Evolutionary conservation across 2,797 vertebrate species (phyloP).

Genomic region (Sebastes matsubarae): DNA sequence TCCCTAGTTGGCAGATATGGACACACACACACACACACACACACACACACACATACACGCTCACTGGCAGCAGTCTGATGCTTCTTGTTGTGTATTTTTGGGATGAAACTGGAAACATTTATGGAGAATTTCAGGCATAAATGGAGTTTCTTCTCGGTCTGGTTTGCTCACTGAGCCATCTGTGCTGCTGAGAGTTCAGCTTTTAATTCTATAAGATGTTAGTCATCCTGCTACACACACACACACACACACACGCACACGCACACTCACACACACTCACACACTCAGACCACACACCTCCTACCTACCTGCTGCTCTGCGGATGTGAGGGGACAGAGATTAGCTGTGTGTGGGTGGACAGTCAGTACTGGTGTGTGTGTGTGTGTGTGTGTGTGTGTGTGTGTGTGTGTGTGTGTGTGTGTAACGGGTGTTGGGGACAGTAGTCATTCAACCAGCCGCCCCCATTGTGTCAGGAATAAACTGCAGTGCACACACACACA

Average conservation of each 20-base stretch:
- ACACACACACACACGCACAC: slow-evolving; percentile 49
- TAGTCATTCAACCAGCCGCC: slow-evolving; percentile 65
- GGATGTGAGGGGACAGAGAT: slow-evolving; percentile 65
- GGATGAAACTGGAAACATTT: neutral
- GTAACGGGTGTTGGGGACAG: slow-evolving; percentile 57
- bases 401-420: slow-evolving; percentile 23
- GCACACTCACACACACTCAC: slow-evolving; percentile 1
- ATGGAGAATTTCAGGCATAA: slow-evolving; percentile 3
- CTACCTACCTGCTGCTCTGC: slow-evolving; percentile 73
- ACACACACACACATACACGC: no score
- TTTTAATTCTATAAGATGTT: slow-evolving; percentile 57
- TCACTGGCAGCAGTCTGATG: neutral
- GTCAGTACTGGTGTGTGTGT: slow-evolving; percentile 7
- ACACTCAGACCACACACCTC: slow-evolving; percentile 51
- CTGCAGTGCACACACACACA: neutral
- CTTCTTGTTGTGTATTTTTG: neutral
- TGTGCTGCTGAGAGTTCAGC: slow-evolving; percentile 41
- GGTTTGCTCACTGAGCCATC: slow-evolving; percentile 52
- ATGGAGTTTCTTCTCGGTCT: neutral
- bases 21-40: no score
- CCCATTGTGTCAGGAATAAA: slow-evolving; percentile 58
- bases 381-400: slow-evolving; percentile 32
- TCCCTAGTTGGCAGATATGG: no score
- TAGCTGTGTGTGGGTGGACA: slow-evolving; percentile 52
- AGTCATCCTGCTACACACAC: slow-evolving; percentile 48